Evolutionary conservation across 2,888 invertebrate species (phyloP).

Genomic region (Hyposoter didymator): DNA sequence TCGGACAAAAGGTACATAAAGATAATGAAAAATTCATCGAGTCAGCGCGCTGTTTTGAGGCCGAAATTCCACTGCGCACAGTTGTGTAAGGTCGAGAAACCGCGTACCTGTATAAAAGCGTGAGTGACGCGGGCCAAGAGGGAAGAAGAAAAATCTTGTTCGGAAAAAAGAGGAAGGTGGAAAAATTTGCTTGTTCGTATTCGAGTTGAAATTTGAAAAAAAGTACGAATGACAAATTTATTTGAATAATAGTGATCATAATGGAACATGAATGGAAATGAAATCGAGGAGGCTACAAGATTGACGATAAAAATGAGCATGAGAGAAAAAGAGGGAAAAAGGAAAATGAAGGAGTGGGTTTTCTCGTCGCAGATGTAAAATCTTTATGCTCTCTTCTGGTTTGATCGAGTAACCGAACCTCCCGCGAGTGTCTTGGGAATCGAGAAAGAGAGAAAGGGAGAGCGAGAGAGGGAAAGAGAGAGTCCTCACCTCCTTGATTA

Average conservation of each 20-base stretch:
- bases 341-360: constrained; percentile 2
- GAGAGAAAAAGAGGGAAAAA: not conserved
- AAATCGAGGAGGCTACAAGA: not conserved
- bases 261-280: not conserved
- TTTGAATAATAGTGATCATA: not conserved
- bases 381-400: constrained; percentile 19
- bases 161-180: not conserved
- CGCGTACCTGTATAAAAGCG: not conserved
- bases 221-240: not conserved
- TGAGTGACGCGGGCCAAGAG: constrained; percentile 3
- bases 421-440: constrained; percentile 22
- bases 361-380: constrained; percentile 10
- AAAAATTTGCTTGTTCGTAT: no score
- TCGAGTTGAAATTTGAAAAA: not conserved
- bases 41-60: not conserved
- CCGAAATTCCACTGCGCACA: not conserved
- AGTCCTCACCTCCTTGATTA: constrained; percentile 36
- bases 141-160: not conserved
- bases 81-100: not conserved
- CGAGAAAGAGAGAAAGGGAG: constrained; percentile 27
- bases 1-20: not conserved
- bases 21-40: not conserved
- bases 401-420: constrained; percentile 32
- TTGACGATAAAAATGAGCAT: not conserved
- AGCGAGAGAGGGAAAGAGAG: constrained; percentile 42